Conservation (phyloP, 2,888 invertebrate genomes). For the Xestia c-nigrum region DNA sequence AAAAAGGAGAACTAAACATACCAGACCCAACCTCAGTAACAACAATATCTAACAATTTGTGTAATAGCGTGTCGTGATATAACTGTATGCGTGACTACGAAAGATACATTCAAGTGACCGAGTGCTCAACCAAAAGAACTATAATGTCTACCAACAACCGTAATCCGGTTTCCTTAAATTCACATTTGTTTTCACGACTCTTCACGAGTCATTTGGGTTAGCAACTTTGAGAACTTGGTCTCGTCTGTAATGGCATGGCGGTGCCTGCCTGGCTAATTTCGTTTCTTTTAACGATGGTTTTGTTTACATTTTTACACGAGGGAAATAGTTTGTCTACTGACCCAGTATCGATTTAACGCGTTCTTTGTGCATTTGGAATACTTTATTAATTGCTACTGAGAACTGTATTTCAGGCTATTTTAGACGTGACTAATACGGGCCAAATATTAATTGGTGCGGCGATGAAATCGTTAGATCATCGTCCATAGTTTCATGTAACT, state of each 20-base stretch:
- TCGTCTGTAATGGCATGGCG: constrained; percentile 66
- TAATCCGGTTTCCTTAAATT: constrained; percentile 65
- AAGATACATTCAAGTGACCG: constrained; percentile 61
- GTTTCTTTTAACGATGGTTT: constrained; percentile 79
- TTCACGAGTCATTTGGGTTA: constrained; percentile 68
- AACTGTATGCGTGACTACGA: constrained; percentile 61
- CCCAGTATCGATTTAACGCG: constrained; percentile 73
- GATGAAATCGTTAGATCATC: constrained; percentile 42
- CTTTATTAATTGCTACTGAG: constrained; percentile 41
- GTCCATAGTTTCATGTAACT: constrained; percentile 50
- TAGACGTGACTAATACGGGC: constrained; percentile 34
- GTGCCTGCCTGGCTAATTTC: constrained; percentile 75
- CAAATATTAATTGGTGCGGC: constrained; percentile 52
- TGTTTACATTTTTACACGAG: constrained; percentile 81
- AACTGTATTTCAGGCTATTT: constrained; percentile 50
- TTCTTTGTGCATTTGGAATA: constrained; percentile 65
- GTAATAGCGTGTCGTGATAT: constrained; percentile 57
- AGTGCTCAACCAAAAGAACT: constrained; percentile 58
- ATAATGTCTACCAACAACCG: constrained; percentile 59
- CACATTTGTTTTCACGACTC: constrained; percentile 65
- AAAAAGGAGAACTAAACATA: constrained; percentile 11
- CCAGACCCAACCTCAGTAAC: constrained; percentile 11
- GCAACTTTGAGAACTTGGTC: constrained; percentile 66
- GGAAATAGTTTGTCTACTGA: constrained; percentile 78
- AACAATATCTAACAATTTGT: constrained; percentile 44